phyloP scores from a whole-genome alignment of 23 tunicate species.

The Styela clava region DNA sequence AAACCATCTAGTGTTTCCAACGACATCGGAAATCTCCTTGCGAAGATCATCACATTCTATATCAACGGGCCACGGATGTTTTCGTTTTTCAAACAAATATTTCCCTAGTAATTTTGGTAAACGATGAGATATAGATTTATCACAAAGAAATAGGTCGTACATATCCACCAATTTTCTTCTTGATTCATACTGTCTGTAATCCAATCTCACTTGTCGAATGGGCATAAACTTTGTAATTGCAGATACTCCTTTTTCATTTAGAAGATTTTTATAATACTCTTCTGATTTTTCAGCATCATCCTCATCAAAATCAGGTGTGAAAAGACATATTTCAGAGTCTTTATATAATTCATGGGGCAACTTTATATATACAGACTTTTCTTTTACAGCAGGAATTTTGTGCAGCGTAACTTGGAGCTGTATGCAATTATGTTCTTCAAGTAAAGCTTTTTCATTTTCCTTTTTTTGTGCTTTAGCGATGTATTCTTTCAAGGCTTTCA shows the following conservation, averaged over 20 bases:
- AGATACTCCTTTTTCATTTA: background rate
- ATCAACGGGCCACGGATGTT: slow-evolving; percentile 15
- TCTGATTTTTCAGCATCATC: slow-evolving; percentile 9
- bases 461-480: slow-evolving; percentile 8
- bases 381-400: slow-evolving; percentile 19
- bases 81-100: slow-evolving; percentile 10
- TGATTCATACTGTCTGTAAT: slow-evolving; percentile 20
- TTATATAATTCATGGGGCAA: slow-evolving; percentile 7
- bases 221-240: slow-evolving; percentile 8
- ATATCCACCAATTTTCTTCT: slow-evolving; percentile 12
- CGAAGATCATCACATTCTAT: background rate
- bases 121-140: background rate
- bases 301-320: slow-evolving; percentile 5
- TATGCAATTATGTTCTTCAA: slow-evolving; percentile 4
- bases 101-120: slow-evolving; percentile 18
- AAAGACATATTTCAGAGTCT: slow-evolving; percentile 14
- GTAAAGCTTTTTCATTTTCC: background rate
- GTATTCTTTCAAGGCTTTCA: slow-evolving; percentile 20
- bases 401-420: slow-evolving; percentile 8
- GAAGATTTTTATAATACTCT: background rate
- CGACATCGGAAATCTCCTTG: background rate
- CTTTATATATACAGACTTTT: slow-evolving; percentile 6
- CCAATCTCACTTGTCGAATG: background rate
- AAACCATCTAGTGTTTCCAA: slow-evolving; percentile 6
- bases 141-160: slow-evolving; percentile 32